Conservation (phyloP, 2,797 vertebrate genomes). For the Meda fulgida region DNA sequence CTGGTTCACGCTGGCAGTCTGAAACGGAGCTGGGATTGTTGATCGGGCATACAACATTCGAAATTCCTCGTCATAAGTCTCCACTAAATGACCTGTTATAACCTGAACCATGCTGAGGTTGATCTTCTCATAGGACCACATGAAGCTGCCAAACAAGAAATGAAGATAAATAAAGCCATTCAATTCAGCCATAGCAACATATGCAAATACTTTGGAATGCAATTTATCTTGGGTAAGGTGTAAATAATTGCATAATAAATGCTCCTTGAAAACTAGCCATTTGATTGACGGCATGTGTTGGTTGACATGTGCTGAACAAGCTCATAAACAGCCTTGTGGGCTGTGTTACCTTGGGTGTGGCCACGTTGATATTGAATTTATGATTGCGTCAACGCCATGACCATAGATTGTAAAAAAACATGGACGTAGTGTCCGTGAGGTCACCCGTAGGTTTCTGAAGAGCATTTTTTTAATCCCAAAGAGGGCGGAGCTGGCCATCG, state of each 20-base stretch:
- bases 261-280: not conserved
- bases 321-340: too few relatives aligned
- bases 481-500: too few relatives aligned
- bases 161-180: slow-evolving; percentile 58
- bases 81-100: slow-evolving; percentile 92
- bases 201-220: slow-evolving; percentile 29
- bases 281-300: not conserved
- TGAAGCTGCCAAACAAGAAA: slow-evolving; percentile 82
- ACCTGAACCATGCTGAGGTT: slow-evolving; percentile 97
- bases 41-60: slow-evolving; percentile 93
- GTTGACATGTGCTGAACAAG: not conserved
- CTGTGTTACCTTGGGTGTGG: not conserved
- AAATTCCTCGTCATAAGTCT: slow-evolving; percentile 95
- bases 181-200: not conserved
- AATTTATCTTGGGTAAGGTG: slow-evolving; percentile 1
- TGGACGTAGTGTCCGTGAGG: too few relatives aligned
- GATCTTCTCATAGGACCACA: slow-evolving; percentile 98
- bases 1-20: slow-evolving; percentile 62
- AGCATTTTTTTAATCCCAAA: too few relatives aligned
- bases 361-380: not conserved
- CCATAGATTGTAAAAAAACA: too few relatives aligned
- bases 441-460: too few relatives aligned
- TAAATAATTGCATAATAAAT: not conserved
- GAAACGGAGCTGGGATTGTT: slow-evolving; percentile 78
- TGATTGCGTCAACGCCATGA: not conserved